These are phyloP conservation scores for Brachionus angularis DNA, from an alignment of 1,140 invertebrate genomes.

Conservation along the genomic window DNA sequence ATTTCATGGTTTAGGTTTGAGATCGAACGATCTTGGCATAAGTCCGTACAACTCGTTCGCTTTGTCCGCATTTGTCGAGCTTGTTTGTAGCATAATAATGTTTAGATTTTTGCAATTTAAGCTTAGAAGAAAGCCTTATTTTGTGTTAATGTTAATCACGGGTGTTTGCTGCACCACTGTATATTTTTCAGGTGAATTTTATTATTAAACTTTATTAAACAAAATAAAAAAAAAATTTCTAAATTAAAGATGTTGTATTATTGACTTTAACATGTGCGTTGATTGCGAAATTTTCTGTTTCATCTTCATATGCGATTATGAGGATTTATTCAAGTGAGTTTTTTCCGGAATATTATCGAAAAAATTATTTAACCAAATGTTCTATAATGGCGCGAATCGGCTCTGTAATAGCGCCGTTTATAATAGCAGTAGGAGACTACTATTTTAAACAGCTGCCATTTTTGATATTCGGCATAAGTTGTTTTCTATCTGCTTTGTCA, in stretches of 20 bases:
- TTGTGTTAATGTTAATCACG: constrained; percentile 1
- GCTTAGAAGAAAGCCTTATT: constrained; percentile 3
- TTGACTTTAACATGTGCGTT: constrained; percentile 44
- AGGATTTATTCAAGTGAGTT: constrained; percentile 58
- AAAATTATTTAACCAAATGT: constrained; percentile 59
- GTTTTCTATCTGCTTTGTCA: constrained; percentile 3
- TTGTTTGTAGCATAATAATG: not conserved
- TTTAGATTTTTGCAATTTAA: not conserved
- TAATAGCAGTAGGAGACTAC: constrained; percentile 45
- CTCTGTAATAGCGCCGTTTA: constrained; percentile 58
- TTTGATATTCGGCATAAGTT: constrained; percentile 28
- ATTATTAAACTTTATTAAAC: constrained; percentile 11
- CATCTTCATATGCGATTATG: constrained; percentile 51
- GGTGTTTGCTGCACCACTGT: constrained; percentile 23
- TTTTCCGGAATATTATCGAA: constrained; percentile 60
- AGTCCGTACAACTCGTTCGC: constrained; percentile 33
- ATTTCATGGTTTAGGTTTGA: constrained; percentile 28
- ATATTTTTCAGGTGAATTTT: constrained; percentile 34
- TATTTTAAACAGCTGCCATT: not conserved
- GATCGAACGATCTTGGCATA: not conserved
- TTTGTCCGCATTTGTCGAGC: constrained; percentile 3
- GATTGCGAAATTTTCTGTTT: constrained; percentile 49
- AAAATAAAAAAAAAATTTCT: not conserved
- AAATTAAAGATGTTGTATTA: not conserved
- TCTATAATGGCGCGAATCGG: constrained; percentile 61